Conservation (phyloP, 2,113 vertebrate species). For the Pampusana beccarii region DNA sequence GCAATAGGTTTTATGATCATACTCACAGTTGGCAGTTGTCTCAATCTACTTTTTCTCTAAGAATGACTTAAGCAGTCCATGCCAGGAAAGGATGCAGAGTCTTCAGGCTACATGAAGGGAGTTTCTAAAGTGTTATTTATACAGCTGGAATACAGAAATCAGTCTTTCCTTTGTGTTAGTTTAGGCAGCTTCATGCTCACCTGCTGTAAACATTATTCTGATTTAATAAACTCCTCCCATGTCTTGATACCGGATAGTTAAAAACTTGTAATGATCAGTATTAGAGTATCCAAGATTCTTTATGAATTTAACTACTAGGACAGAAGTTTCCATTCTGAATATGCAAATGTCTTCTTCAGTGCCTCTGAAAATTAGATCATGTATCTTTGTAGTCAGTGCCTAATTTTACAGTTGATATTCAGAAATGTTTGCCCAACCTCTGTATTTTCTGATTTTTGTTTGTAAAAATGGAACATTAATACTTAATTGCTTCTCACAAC, state of each 20-base stretch:
- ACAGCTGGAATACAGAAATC: conserved; percentile 37
- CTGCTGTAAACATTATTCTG: conserved; percentile 8
- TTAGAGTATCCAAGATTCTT: conserved; percentile 27
- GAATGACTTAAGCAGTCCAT: background rate
- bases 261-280: conserved; percentile 33
- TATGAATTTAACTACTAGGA: conserved; percentile 43
- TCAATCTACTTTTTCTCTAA: background rate
- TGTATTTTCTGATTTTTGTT: conserved; percentile 61
- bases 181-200: conserved; percentile 28
- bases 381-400: conserved; percentile 50
- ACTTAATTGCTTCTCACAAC: conserved; percentile 67
- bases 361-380: conserved; percentile 62
- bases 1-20: background rate
- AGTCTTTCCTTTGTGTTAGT: background rate
- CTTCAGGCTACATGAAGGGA: background rate
- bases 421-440: conserved; percentile 66
- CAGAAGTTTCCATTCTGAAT: conserved; percentile 60
- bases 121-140: conserved; percentile 37
- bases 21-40: background rate
- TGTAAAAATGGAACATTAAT: conserved; percentile 64
- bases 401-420: conserved; percentile 67
- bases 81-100: background rate
- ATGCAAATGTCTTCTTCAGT: conserved; percentile 58
- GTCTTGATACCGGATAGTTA: background rate
- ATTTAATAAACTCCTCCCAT: conserved; percentile 36